A percentile compares a stretch with the other conserved stretches of the same genome.
Conservation (phyloP, 2,797 vertebrate genomes). For the Chiloscyllium punctatum region DNA sequence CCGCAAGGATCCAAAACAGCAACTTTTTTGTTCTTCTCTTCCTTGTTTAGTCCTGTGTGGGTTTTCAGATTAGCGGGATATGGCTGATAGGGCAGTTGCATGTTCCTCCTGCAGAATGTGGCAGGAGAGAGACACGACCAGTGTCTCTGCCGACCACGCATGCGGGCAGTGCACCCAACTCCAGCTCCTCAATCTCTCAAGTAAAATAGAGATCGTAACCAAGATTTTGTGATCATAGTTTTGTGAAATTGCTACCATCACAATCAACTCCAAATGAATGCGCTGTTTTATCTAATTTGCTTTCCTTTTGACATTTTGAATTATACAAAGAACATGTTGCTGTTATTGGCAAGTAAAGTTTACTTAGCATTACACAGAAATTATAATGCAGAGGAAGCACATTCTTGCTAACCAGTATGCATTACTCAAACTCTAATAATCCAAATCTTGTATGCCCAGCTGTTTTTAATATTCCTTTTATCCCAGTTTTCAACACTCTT, state of each 20-base stretch:
- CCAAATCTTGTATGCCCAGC: not conserved
- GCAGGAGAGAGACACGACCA: too few species aligned
- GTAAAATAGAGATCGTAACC: not conserved
- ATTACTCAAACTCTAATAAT: not conserved
- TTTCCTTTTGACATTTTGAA: not conserved
- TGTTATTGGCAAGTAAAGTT: not conserved
- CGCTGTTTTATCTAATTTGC: not conserved
- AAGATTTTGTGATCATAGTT: not conserved
- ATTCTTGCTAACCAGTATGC: not conserved
- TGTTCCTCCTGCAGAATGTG: too few species aligned
- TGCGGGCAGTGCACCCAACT: too few species aligned
- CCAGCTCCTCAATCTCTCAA: not conserved
- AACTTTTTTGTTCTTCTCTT: too few species aligned
- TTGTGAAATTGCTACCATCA: not conserved
- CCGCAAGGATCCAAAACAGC: not conserved
- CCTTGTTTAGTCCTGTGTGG: too few species aligned
- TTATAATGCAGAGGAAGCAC: not conserved
- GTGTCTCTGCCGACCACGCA: too few species aligned
- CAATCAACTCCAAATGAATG: not conserved
- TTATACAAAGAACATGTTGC: not conserved
- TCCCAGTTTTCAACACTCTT: not conserved
- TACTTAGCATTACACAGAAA: not conserved
- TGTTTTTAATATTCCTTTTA: not conserved
- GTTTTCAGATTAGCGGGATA: too few species aligned
- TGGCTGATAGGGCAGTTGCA: too few species aligned